Conservation (phyloP, 2,888 invertebrate species). For the Dromius quadrimaculatus region DNA sequence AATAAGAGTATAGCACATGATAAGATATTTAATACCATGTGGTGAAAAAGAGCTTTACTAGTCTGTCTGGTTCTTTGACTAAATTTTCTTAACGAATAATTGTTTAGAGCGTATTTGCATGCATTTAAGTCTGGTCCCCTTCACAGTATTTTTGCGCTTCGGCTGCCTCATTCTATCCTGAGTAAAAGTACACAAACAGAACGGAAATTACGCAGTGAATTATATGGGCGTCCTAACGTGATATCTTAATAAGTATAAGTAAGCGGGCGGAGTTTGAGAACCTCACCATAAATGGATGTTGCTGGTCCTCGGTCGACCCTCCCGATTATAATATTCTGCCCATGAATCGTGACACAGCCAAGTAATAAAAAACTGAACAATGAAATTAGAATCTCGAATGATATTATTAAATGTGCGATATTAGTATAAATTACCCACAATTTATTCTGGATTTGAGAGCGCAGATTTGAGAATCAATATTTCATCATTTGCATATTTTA, state of each 20-base stretch:
- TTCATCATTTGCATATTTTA: slow-evolving; percentile 46
- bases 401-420: slow-evolving; percentile 47
- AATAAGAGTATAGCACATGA: slow-evolving; percentile 39
- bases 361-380: slow-evolving; percentile 50
- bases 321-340: slow-evolving; percentile 41
- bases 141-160: no score
- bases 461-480: slow-evolving; percentile 41
- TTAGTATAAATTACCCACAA: slow-evolving; percentile 49
- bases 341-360: slow-evolving; percentile 31
- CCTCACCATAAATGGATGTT: neutral
- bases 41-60: slow-evolving; percentile 15
- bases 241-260: slow-evolving; percentile 40
- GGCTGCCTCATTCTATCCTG: neutral
- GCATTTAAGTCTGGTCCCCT: slow-evolving; percentile 18
- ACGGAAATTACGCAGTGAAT: slow-evolving; percentile 49
- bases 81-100: slow-evolving; percentile 44
- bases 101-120: slow-evolving; percentile 40
- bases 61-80: slow-evolving; percentile 1
- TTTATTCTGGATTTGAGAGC: slow-evolving; percentile 34
- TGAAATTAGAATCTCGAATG: slow-evolving; percentile 45
- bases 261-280: neutral
- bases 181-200: slow-evolving; percentile 41
- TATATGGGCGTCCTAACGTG: slow-evolving; percentile 36
- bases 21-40: slow-evolving; percentile 41
- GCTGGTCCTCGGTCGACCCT: slow-evolving; percentile 6